Evolutionary conservation across 2,888 invertebrate genomes (phyloP).

Genomic region (Drepana falcataria): DNA sequence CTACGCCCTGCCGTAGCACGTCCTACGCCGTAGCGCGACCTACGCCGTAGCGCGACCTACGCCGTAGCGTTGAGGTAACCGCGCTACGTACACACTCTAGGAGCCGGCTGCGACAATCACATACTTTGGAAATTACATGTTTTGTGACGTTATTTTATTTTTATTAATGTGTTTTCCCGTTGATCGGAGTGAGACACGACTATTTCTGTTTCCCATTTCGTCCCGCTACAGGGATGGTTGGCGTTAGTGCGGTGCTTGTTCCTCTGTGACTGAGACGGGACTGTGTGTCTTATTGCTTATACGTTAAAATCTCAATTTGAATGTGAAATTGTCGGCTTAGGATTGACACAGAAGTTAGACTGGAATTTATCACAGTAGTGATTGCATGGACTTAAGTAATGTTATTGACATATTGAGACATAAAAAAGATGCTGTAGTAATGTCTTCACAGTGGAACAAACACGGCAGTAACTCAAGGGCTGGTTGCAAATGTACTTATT

Average conservation of each 20-base stretch:
- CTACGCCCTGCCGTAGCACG: slow-evolving; percentile 25
- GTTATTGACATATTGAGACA: no score
- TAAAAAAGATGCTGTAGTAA: background rate
- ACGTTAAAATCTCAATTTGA: background rate
- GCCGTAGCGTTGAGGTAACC: background rate
- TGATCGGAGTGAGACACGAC: slow-evolving; percentile 38
- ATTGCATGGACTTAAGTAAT: no score
- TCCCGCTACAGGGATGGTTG: background rate
- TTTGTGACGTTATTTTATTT: slow-evolving; percentile 6
- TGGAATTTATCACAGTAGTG: no score
- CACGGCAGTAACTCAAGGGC: background rate
- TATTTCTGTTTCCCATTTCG: slow-evolving; percentile 22
- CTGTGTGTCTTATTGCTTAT: background rate
- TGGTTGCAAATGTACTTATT: background rate
- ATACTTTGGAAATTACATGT: slow-evolving; percentile 5
- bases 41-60: background rate
- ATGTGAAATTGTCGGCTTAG: no score
- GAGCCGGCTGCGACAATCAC: slow-evolving; percentile 5
- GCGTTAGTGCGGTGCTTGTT: background rate
- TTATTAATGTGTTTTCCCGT: slow-evolving; percentile 20
- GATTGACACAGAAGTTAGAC: no score
- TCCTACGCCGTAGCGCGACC: slow-evolving; percentile 9
- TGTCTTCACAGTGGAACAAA: background rate
- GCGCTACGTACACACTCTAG: background rate
- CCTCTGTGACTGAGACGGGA: no score